Base-by-base conservation (phyloP, 2,797 vertebrate genomes). In the Catostomus latipinnis region DNA sequence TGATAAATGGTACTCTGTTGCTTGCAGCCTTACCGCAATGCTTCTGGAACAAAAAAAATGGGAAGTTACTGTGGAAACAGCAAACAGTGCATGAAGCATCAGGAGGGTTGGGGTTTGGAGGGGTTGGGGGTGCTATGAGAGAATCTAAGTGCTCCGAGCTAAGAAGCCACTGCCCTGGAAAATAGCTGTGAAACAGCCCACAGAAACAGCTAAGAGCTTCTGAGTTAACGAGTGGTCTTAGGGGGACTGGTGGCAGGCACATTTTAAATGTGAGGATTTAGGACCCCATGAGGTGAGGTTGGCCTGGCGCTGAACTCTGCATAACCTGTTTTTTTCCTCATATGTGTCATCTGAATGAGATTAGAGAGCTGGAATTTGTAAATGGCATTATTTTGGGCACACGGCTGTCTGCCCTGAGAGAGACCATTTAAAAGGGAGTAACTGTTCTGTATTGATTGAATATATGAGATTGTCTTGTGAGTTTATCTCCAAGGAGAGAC, bases 21-120 rank as follows among this genome's bases (percentile, higher is more conserved):
- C 88, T 86, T 8, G 65, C 45, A 79, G 86, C 84, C 67, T 71
- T 46, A 4, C 58, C 7, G 6, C 18, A 7, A 52, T 6, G 53
- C 22, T 43, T 48, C 48, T 6, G 6, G 48, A 13, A 73, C 48
- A 48, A 48, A 43, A 4, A 18, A n/a, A 63, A 66, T 61, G 67
- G 74, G 48, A 71, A 84, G 86, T 87, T 90, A 87, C 80, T 80
- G 86, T 89, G 86, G 87, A 85, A 85, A 86, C 83, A 81, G 84
- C 79, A 82, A 57, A 63, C 13, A 1, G 49, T 9, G 50, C 34
- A 81, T 73, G 60, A 53, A 52, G 84, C 76, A 81, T 74, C 14
- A 54, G 52, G 72, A 71, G 34, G 14, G 43, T 8, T 46, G 16
- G 0, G 13, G 53, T 57, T 61, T 49, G 10, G 10, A 67, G 62